phyloP scores from a whole-genome alignment of 2,888 invertebrate species.

The Pseudanteris insignis region DNA sequence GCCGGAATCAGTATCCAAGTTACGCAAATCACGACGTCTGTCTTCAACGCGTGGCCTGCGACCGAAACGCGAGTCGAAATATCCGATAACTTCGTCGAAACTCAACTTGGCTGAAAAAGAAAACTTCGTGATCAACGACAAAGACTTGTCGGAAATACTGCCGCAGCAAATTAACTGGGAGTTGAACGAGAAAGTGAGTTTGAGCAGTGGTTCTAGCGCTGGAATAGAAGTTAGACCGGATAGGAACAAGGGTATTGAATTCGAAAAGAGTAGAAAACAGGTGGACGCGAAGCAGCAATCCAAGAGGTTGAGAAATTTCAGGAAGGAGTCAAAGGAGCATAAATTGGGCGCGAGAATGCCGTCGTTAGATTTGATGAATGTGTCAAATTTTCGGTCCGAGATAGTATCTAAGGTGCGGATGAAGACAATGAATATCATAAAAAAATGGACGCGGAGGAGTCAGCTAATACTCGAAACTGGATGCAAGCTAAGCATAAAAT shows the following conservation, averaged over 20 bases:
- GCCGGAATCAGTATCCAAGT: slow-evolving; percentile 46
- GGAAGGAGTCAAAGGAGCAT: not conserved
- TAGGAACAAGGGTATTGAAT: slow-evolving; percentile 50
- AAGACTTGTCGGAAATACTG: slow-evolving; percentile 26
- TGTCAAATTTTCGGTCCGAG: slow-evolving; percentile 56
- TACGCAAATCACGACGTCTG: slow-evolving; percentile 58
- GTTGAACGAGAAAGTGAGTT: slow-evolving; percentile 61
- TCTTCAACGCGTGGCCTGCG: slow-evolving; percentile 59
- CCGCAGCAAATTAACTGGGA: slow-evolving; percentile 60
- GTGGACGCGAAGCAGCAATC: slow-evolving; percentile 15
- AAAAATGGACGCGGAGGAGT: slow-evolving; percentile 8
- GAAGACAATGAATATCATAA: slow-evolving; percentile 33
- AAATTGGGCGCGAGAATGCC: not conserved
- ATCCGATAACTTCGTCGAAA: slow-evolving; percentile 15
- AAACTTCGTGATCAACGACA: slow-evolving; percentile 17
- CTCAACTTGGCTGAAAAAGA: slow-evolving; percentile 34
- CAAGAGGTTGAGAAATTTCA: not conserved
- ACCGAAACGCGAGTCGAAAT: slow-evolving; percentile 28
- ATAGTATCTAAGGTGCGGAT: too few relatives aligned
- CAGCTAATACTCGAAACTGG: slow-evolving; percentile 48
- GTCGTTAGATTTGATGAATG: slow-evolving; percentile 54
- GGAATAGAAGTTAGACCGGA: slow-evolving; percentile 55
- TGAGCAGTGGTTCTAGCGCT: slow-evolving; percentile 60
- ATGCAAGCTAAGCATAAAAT: slow-evolving; percentile 51
- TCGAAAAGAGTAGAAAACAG: slow-evolving; percentile 48